Evolutionary conservation across 2,113 vertebrate species (phyloP).

Genomic region (Megaceryle torquata): DNA sequence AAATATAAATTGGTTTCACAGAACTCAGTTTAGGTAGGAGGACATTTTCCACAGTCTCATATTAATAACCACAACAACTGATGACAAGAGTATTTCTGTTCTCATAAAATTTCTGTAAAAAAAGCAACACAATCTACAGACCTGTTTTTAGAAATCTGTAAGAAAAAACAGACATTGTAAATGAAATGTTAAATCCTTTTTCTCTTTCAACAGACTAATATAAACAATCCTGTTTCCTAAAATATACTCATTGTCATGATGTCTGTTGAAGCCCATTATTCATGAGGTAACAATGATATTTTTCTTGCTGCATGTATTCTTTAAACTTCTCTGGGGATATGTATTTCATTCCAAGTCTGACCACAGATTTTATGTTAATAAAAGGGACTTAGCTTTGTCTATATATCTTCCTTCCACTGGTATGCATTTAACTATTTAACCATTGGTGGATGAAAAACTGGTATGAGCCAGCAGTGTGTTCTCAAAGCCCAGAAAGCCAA

Average conservation of each 20-base stretch:
- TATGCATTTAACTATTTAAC: neutral
- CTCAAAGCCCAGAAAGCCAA: neutral
- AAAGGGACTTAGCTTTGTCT: constrained; percentile 28
- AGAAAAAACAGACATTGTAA: neutral
- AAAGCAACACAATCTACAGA: neutral
- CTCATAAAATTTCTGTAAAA: neutral
- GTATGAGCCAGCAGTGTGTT: neutral
- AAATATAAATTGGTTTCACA: constrained; percentile 8
- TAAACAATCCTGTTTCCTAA: constrained; percentile 17
- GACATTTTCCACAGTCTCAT: neutral
- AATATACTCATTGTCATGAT: constrained; percentile 39
- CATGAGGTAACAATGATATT: constrained; percentile 32
- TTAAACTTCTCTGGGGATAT: constrained; percentile 31
- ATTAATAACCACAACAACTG: constrained; percentile 14
- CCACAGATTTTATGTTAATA: constrained; percentile 51
- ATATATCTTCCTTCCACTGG: neutral
- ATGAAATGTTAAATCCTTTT: constrained; percentile 31
- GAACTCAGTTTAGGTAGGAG: neutral
- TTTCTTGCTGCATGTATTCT: constrained; percentile 24
- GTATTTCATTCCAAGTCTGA: constrained; percentile 42
- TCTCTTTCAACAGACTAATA: constrained; percentile 30
- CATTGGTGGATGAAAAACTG: neutral
- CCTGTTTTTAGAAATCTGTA: neutral
- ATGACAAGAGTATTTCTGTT: neutral
- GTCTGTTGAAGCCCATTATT: constrained; percentile 36